Base-by-base conservation (phyloP, 2,113 vertebrate genomes). In the Pygoscelis antarcticus region DNA sequence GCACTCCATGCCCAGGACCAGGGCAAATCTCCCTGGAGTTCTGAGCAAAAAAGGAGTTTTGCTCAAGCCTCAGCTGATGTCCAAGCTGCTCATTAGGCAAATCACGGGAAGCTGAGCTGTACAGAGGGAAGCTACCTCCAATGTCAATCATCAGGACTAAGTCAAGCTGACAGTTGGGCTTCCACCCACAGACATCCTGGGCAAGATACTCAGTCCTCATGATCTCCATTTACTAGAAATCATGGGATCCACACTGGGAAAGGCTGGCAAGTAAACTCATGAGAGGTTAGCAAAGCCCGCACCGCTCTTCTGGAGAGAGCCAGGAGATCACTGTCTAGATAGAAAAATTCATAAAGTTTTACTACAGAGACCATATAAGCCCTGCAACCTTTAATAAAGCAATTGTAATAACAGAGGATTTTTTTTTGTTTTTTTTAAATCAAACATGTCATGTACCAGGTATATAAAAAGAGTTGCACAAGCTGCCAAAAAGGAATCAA, bases 381-480 rank as follows among this genome's bases (percentile, higher is more conserved):
- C 87, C 93, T 80, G 71, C 90, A 97, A 95, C 85, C 79, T 90
- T 97, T 93, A 96, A 95, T 95, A 90, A 93, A 88, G 75, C 79
- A 82, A 90, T 86, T 83, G 51, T 92, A 96, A 96, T 96, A 96
- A 96, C 66, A 96, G 74, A 62, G 42, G 87, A 87, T 86, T 88
- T 64, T 87, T 64, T 87, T 94, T 64, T 84, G 89, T 94, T 96
- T 93, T 16, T 42, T 42, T 40, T 40, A 40, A 94, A 95, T 83
- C 90, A 96, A 96, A 66, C 0, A 0, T 83, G 88, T 94, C 87
- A 96, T 91, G 90, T 83, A 94, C 15, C 40, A 85, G 58, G 46
- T 83, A 94, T 69, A 66, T 61, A 94, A 91, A 91, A 91, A 86
- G 92, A 46, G 54, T 88, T 86, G 58, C 62, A 70, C 66, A 83